Percentiles rank a stretch among this genome's conserved stretches.
These are phyloP conservation scores for Watsonalla cultraria DNA, from an alignment of 2,888 invertebrate species.

Conservation along the genomic window DNA sequence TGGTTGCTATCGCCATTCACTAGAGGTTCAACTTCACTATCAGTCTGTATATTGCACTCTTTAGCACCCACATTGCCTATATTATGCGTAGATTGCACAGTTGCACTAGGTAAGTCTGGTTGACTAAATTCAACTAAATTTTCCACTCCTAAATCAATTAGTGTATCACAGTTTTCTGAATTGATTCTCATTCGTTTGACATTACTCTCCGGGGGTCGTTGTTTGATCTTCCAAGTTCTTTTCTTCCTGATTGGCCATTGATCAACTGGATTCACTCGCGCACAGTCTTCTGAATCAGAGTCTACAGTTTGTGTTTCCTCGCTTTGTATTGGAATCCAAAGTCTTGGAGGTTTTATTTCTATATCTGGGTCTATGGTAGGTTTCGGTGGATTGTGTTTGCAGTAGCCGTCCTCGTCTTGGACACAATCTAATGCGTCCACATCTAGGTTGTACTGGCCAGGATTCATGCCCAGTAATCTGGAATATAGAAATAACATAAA, in stretches of 20 bases:
- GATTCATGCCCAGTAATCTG: slow-evolving; percentile 61
- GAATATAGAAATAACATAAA: slow-evolving; percentile 15
- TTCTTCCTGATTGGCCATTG: slow-evolving; percentile 58
- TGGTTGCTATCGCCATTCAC: slow-evolving; percentile 23
- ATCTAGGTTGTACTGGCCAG: slow-evolving; percentile 62
- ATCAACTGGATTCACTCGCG: slow-evolving; percentile 52
- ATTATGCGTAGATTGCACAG: slow-evolving; percentile 8
- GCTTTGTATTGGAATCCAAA: slow-evolving; percentile 27
- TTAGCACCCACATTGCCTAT: slow-evolving; percentile 4
- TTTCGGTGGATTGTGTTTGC: slow-evolving; percentile 49
- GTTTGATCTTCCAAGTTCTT: slow-evolving; percentile 53
- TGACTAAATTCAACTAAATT: slow-evolving; percentile 33
- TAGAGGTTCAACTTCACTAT: slow-evolving; percentile 6
- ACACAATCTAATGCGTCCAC: slow-evolving; percentile 60
- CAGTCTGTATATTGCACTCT: not conserved
- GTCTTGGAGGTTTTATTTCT: slow-evolving; percentile 20
- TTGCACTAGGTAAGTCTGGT: slow-evolving; percentile 11
- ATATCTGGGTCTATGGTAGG: not conserved
- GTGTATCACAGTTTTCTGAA: slow-evolving; percentile 39
- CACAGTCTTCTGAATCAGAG: slow-evolving; percentile 50
- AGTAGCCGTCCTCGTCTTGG: slow-evolving; percentile 59
- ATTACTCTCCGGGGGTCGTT: slow-evolving; percentile 25
- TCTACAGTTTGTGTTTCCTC: slow-evolving; percentile 32
- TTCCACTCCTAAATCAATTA: slow-evolving; percentile 47
- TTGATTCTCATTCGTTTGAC: slow-evolving; percentile 49